Percentiles rank a stretch among this genome's conserved stretches.
phyloP scores from a whole-genome alignment of 2,797 vertebrate genomes.

The Epinephelus coioides region DNA sequence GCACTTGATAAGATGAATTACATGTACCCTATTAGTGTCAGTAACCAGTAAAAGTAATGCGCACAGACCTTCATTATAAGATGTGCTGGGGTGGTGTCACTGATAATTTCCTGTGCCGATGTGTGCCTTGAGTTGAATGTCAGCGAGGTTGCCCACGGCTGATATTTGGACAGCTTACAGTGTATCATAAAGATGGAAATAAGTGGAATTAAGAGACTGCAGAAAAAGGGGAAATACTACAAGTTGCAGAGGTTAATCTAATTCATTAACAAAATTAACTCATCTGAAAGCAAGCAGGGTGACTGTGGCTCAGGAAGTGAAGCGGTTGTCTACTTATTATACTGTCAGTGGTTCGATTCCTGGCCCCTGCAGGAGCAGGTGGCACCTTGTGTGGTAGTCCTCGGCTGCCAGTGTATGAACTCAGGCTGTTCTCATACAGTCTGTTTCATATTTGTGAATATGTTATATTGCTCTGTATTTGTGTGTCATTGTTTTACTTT shows the following conservation, averaged over 20 bases:
- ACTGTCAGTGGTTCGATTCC: too few relatives aligned
- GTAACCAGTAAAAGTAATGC: conserved; percentile 11
- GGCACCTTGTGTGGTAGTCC: too few relatives aligned
- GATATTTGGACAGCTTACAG: conserved; percentile 29
- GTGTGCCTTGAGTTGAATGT: neutral
- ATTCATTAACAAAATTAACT: conserved; percentile 13
- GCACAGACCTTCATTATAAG: conserved; percentile 18
- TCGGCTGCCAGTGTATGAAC: too few relatives aligned
- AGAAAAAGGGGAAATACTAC: neutral
- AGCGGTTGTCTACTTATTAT: too few relatives aligned
- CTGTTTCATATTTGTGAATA: too few relatives aligned
- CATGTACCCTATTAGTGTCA: neutral
- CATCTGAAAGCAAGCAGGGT: neutral
- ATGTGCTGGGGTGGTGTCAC: neutral
- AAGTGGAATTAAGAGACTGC: conserved; percentile 14
- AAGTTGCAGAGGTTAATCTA: neutral
- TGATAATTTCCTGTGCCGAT: conserved; percentile 41
- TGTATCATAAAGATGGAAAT: conserved; percentile 26
- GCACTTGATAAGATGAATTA: neutral
- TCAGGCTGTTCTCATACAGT: too few relatives aligned
- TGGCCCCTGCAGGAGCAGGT: too few relatives aligned
- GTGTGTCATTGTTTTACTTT: too few relatives aligned
- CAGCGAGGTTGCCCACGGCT: neutral
- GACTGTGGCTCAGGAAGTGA: too few relatives aligned
- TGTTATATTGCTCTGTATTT: too few relatives aligned